phyloP scores from a whole-genome alignment of 1,140 invertebrate species.

The Gryon sp. region DNA sequence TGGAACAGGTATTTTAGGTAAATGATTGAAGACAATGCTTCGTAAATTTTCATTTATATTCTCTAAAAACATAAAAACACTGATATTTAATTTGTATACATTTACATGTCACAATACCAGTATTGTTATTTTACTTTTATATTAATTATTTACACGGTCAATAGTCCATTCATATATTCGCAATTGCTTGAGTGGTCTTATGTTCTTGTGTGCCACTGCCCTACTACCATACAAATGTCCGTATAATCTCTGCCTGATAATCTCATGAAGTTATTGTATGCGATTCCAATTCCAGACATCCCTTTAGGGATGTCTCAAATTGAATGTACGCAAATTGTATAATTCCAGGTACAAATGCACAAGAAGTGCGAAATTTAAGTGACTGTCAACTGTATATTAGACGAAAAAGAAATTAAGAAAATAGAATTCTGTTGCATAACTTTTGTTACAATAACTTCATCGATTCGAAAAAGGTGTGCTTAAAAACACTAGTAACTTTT shows the following conservation, averaged over 20 bases:
- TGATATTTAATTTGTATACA: constrained; percentile 58
- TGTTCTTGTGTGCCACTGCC: constrained; percentile 11
- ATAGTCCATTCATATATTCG: constrained; percentile 35
- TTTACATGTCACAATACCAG: constrained; percentile 41
- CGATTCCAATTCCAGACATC: too few relatives aligned
- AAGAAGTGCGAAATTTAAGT: too few relatives aligned
- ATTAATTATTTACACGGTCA: constrained; percentile 50
- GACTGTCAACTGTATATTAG: too few relatives aligned
- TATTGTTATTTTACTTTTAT: constrained; percentile 34
- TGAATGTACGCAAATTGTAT: too few relatives aligned
- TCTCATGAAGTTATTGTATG: constrained; percentile 23
- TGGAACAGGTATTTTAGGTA: background rate
- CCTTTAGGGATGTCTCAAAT: too few relatives aligned
- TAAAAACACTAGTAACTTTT: too few relatives aligned
- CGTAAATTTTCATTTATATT: constrained; percentile 51
- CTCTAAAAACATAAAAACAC: constrained; percentile 63
- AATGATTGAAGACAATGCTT: constrained; percentile 22
- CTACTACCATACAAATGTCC: constrained; percentile 14
- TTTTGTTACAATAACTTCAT: too few relatives aligned
- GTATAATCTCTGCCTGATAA: constrained; percentile 9
- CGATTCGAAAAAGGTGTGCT: too few relatives aligned
- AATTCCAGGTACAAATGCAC: too few relatives aligned
- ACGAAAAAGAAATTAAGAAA: too few relatives aligned
- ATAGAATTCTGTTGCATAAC: too few relatives aligned
- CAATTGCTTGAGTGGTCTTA: constrained; percentile 51